These are phyloP conservation scores for Otolemur garnettii DNA, from an alignment of 2,113 vertebrate genomes.

Conservation along the genomic window DNA sequence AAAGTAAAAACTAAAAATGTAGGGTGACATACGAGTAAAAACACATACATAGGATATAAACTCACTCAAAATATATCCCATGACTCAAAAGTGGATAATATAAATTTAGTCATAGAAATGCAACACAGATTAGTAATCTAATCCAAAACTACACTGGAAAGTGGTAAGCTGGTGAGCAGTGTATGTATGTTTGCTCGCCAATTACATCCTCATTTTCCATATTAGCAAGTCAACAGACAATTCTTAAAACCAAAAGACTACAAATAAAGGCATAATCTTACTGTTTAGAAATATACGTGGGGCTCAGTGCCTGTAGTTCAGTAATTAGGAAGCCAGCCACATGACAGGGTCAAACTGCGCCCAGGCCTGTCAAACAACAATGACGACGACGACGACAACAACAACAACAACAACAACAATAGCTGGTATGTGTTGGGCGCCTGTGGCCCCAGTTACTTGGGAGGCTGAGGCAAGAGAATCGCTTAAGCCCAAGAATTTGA, in stretches of 20 bases:
- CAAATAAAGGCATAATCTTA: background rate
- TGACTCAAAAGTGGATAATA: background rate
- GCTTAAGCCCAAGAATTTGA: too few relatives aligned
- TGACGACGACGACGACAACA: too few relatives aligned
- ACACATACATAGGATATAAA: background rate
- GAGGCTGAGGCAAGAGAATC: too few relatives aligned
- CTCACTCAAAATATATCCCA: background rate
- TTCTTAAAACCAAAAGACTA: background rate
- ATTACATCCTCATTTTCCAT: background rate
- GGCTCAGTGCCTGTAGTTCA: too few relatives aligned
- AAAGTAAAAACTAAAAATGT: background rate
- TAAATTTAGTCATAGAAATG: background rate
- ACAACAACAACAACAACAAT: too few relatives aligned
- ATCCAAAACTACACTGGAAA: background rate
- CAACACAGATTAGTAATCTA: background rate
- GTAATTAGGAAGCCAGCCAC: too few relatives aligned
- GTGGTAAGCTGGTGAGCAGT: background rate
- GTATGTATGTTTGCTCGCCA: background rate
- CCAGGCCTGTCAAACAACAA: too few relatives aligned
- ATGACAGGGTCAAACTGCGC: too few relatives aligned
- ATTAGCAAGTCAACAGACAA: background rate
- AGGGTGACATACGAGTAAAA: accelerated
- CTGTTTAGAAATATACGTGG: background rate
- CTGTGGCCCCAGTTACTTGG: too few relatives aligned
- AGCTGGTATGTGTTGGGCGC: too few relatives aligned